Percentiles rank a stretch among this genome's conserved stretches.
Conservation (phyloP, 2,888 invertebrate species). For the Catocala fraxini region DNA sequence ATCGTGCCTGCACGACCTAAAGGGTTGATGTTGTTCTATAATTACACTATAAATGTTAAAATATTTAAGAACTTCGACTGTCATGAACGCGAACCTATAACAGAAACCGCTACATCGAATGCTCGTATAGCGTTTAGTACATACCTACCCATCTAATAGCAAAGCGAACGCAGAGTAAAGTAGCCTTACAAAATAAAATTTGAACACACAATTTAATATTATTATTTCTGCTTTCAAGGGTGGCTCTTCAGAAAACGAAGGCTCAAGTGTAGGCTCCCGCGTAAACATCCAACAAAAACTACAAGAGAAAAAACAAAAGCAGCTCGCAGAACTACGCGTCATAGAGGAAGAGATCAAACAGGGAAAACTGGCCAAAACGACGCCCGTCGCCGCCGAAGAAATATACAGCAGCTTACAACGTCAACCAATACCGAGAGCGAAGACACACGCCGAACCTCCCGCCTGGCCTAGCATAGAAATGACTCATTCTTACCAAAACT, state of each 20-base stretch:
- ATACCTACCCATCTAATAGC: no score
- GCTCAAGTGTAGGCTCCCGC: slow-evolving; percentile 91
- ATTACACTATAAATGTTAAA: no score
- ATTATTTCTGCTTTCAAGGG: slow-evolving; percentile 67
- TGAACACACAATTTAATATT: no score
- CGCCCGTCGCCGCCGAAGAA: slow-evolving; percentile 85
- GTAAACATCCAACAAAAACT: slow-evolving; percentile 95
- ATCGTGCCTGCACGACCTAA: no score
- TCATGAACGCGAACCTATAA: no score
- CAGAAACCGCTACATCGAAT: no score
- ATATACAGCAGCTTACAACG: slow-evolving; percentile 84
- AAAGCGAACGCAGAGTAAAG: no score
- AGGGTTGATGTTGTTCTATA: no score
- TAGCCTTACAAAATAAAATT: no score
- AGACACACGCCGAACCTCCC: slow-evolving; percentile 89
- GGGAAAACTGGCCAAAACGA: slow-evolving; percentile 90
- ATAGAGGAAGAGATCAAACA: slow-evolving; percentile 95
- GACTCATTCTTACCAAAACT: slow-evolving; percentile 82
- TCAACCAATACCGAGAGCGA: slow-evolving; percentile 91
- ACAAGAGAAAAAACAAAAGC: slow-evolving; percentile 95
- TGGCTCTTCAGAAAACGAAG: slow-evolving; percentile 92
- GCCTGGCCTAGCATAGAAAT: slow-evolving; percentile 84
- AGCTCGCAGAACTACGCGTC: slow-evolving; percentile 92
- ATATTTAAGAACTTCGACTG: no score
- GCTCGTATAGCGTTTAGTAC: no score